Evolutionary conservation across 2,888 invertebrate species (phyloP), one percentile per base, ranked within the genome.

Genomic region (Germaria angustata): DNA sequence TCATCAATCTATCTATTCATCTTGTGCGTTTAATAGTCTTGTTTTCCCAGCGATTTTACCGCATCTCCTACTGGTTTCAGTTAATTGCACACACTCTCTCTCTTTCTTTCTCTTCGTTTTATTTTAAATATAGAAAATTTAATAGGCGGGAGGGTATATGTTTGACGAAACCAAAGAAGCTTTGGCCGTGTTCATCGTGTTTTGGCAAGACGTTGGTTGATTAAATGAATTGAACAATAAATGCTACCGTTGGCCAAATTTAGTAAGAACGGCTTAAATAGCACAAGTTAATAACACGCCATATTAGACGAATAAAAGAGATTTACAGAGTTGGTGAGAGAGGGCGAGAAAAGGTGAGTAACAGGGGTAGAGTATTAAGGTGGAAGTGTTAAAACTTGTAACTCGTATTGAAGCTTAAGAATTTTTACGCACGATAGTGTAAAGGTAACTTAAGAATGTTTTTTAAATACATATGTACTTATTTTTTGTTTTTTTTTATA

Each of bases 221-320:
- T 76, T 86, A 88, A 88, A 86, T 86, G 87, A 86, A 88, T 88
- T 87, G 87, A 87, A 87, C 87, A 87, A 87, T 88, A 87, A 88
- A 87, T 81, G 88, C 89, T 88, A 89, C 88, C 88, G 89, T 88
- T 88, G 88, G 86, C 87, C 87, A 80, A 80, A 76, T 80, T 80
- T 61, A 75, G 76, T 76, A 41, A 80, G 65, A 71, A 76, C 75
- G 28, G 57, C 76, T 44, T 77, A 51, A 39, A 22, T 44, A 69
- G 22, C 59, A 28, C 71, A 46, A 69, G 57, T 36, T 55, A 41
- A 55, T 17, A 66, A 24, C 17, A 36, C 5, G n/a, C 13, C 2
- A 41, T 9, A n/a, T 20, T 13, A 34, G 17, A 34, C 6, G n/a
- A 3, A 22, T 13, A 5, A 57, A 6, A n/a, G 11, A 34, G 24